These are phyloP conservation scores for Chloroceryle inda DNA, from an alignment of 2,797 vertebrate species.

Conservation along the genomic window DNA sequence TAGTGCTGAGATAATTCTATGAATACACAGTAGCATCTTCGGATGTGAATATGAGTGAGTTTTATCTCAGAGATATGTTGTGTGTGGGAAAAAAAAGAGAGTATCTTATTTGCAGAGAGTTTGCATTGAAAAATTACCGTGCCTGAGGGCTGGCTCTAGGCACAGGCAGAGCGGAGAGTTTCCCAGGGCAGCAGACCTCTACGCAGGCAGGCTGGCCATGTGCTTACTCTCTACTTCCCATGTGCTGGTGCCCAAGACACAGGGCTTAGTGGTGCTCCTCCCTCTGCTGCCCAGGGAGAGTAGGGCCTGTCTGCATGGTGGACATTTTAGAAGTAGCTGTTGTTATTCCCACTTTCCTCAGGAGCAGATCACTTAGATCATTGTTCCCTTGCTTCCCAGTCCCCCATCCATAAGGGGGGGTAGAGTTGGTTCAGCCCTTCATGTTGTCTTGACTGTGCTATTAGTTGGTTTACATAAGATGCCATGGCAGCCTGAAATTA, in stretches of 20 bases:
- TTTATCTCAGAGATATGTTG: background rate
- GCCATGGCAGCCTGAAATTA: background rate
- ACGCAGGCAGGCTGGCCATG: fast-evolving
- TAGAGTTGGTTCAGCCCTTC: background rate
- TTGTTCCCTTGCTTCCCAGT: background rate
- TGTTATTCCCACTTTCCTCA: background rate
- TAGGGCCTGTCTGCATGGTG: fast-evolving
- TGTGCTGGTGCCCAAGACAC: background rate
- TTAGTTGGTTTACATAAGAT: background rate
- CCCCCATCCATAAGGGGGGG: background rate
- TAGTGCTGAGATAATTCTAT: background rate
- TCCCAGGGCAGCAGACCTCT: background rate
- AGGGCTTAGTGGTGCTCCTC: background rate
- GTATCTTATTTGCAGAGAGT: background rate
- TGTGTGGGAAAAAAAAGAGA: background rate
- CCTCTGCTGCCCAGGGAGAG: background rate
- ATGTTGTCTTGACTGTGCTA: fast-evolving
- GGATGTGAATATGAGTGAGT: background rate
- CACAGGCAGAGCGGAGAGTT: background rate
- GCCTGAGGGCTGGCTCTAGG: background rate
- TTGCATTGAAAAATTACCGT: background rate
- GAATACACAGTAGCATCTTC: background rate
- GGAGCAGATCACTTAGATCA: background rate
- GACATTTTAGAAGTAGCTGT: background rate
- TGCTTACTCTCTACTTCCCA: fast-evolving